Evolutionary conservation across 2,888 invertebrate genomes (phyloP).

Genomic region (Polymixis flavicincta): DNA sequence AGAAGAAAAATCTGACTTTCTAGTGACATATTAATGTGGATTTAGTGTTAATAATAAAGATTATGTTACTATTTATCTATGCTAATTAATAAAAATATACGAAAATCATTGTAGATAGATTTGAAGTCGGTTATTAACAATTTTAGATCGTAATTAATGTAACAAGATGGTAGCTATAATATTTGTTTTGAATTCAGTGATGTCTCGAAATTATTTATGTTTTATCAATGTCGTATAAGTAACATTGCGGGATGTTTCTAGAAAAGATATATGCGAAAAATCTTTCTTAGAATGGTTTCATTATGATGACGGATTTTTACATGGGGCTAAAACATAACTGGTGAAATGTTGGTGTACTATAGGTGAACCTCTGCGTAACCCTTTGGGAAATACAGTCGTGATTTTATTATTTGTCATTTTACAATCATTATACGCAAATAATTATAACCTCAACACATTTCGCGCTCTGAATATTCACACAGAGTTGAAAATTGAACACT

Average conservation of each 20-base stretch:
- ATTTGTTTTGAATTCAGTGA: slow-evolving; percentile 18
- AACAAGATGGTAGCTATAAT: slow-evolving; percentile 57
- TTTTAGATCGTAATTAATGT: slow-evolving; percentile 22
- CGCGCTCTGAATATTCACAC: too few relatives aligned
- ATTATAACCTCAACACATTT: neutral
- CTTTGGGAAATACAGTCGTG: neutral
- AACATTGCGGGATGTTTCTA: slow-evolving; percentile 34
- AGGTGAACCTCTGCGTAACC: neutral
- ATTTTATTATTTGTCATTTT: neutral
- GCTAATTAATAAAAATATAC: slow-evolving; percentile 27
- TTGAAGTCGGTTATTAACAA: slow-evolving; percentile 30
- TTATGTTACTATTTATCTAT: slow-evolving; percentile 50
- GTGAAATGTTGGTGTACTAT: neutral
- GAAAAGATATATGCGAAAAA: neutral
- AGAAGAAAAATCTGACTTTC: neutral
- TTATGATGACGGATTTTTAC: neutral
- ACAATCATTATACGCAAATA: neutral
- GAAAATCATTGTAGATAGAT: slow-evolving; percentile 56
- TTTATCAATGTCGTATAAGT: neutral
- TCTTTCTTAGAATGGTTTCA: neutral
- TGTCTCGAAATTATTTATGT: slow-evolving; percentile 38
- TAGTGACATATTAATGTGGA: slow-evolving; percentile 40
- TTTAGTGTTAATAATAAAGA: slow-evolving; percentile 31
- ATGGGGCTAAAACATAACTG: neutral
- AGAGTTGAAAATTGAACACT: too few relatives aligned